Conservation (phyloP, 2,888 invertebrate species). For the Polia nebulosa region DNA sequence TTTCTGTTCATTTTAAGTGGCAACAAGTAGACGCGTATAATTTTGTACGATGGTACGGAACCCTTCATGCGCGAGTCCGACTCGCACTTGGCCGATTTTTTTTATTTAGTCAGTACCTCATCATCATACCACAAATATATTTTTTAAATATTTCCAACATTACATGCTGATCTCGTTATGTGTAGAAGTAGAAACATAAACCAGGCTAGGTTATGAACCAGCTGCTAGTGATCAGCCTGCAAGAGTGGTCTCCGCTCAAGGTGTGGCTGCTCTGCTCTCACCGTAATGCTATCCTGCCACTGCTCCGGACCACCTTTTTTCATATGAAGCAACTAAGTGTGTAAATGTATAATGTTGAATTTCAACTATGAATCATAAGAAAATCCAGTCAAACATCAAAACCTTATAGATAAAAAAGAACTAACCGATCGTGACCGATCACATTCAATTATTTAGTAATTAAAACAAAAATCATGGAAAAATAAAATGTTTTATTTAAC, state of each 20-base stretch:
- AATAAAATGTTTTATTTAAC: conserved; percentile 11
- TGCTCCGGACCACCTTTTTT: not conserved
- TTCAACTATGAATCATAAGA: not conserved
- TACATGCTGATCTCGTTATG: not conserved
- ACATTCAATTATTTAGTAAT: not conserved
- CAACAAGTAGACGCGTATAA: too few relatives aligned
- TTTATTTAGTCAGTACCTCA: too few relatives aligned
- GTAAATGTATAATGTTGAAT: not conserved
- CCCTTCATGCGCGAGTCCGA: too few relatives aligned
- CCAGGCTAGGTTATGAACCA: not conserved
- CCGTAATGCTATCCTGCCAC: not conserved
- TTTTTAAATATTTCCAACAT: not conserved
- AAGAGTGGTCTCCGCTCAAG: not conserved
- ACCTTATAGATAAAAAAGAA: not conserved
- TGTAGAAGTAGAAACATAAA: not conserved
- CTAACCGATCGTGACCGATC: not conserved
- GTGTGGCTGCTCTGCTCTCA: not conserved
- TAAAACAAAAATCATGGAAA: conserved; percentile 11
- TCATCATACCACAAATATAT: too few relatives aligned
- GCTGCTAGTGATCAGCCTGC: not conserved
- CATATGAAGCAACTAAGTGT: not conserved
- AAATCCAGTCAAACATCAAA: not conserved
- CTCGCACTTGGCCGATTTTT: too few relatives aligned
- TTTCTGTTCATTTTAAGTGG: too few relatives aligned
- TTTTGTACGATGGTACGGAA: too few relatives aligned